Evolutionary conservation across 2,888 invertebrate genomes (phyloP), one percentile per base, ranked within the genome.

Genomic region (Lucinisca nassula): DNA sequence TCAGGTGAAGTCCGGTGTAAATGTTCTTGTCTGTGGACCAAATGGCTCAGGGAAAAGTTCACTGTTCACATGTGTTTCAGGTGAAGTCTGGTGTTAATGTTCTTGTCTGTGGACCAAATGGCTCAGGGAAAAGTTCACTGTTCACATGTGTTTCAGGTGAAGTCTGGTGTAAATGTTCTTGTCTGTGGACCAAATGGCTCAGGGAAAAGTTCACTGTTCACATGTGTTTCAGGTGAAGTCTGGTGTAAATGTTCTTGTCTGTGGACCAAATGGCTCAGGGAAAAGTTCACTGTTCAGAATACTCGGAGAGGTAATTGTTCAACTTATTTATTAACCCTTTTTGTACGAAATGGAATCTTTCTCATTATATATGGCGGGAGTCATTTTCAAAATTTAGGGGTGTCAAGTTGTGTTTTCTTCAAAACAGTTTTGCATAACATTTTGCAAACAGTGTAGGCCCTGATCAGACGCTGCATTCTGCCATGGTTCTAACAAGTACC

Each of bases 171-270:
- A 97, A 99, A 99, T 97, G 99, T 99, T 0, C 96, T 99, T n/a
- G 99, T 99, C 0, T 99, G 99, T 96, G 99, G 99, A 0, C 99
- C 99, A 1, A 99, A 99, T 96, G 99, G 99, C 0, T 99, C 99
- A 96, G 99, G 99, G 74, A 99, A 99, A 96, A 99, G 99, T 79
- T 67, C n/a, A n/a, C n/a, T n/a, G n/a, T n/a, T n/a, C n/a, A n/a
- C n/a, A n/a, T n/a, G n/a, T n/a, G 21, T 61, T 61, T 8, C 91
- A 97, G 96, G 97, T 99, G 80, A 98, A 97, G 92, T 99, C 99
- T 0, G 99, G 99, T 58, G 98, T 98, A 97, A 99, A 99, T 97
- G 99, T 99, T 0, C 96, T 99, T n/a, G 99, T 99, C 0, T 99
- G 99, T 96, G 99, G 99, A 0, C 99, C 99, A 2, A 99, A 99